Conservation (phyloP, 1,140 invertebrate genomes). For the Solenopsis invicta region DNA sequence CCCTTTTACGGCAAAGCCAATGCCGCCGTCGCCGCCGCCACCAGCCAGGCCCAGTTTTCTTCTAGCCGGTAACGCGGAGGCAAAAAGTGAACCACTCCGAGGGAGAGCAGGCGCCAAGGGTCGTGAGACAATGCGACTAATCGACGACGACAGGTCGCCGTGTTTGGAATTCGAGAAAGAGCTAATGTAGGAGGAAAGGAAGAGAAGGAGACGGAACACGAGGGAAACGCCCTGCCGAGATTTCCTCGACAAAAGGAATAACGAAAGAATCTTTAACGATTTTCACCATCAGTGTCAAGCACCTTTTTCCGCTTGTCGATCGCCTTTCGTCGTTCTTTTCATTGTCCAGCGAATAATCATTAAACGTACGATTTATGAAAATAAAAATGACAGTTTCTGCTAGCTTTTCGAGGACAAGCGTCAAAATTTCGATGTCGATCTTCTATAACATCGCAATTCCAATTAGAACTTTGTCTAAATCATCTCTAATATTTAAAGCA, state of each 20-base stretch:
- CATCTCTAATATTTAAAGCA: not conserved
- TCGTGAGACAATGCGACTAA: constrained; percentile 78
- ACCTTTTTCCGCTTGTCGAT: not conserved
- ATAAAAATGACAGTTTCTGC: not conserved
- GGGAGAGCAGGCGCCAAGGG: constrained; percentile 70
- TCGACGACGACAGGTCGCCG: constrained; percentile 72
- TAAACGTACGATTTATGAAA: not conserved
- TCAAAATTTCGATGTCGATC: not conserved
- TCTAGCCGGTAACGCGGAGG: constrained; percentile 29
- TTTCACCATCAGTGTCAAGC: not conserved
- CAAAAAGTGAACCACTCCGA: constrained; percentile 60
- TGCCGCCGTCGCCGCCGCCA: constrained; percentile 15
- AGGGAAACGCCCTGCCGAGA: not conserved
- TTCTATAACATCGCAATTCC: not conserved
- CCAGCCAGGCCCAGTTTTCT: constrained; percentile 15
- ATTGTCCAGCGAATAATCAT: not conserved
- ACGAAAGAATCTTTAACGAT: not conserved
- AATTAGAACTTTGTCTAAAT: no score
- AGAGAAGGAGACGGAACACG: not conserved
- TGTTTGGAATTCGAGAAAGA: constrained; percentile 60
- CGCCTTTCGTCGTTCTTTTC: not conserved
- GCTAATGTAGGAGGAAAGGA: not conserved
- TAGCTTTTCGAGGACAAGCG: not conserved
- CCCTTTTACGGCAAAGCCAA: constrained; percentile 51
- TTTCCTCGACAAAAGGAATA: constrained; percentile 10